phyloP scores from a whole-genome alignment of 2,797 vertebrate genomes.

The Sebastes paucispinis region DNA sequence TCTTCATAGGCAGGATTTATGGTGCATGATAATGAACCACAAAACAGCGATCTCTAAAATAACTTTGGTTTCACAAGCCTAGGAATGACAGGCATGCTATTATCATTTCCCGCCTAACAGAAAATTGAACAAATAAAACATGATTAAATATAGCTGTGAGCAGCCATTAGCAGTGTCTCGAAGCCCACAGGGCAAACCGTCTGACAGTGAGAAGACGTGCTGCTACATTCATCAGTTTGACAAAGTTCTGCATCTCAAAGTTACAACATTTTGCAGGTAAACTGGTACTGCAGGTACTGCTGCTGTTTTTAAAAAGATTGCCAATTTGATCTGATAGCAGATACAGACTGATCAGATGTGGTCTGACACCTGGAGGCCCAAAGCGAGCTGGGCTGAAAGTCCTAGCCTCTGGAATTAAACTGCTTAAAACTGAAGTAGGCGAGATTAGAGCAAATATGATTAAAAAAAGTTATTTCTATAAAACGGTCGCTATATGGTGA shows the following conservation, averaged over 20 bases:
- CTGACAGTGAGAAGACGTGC: background rate
- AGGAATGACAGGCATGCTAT: slow-evolving; percentile 6
- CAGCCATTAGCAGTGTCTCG: slow-evolving; percentile 12
- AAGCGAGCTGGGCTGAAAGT: background rate
- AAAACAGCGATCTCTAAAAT: background rate
- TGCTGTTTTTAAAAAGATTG: background rate
- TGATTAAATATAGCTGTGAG: background rate
- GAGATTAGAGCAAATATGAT: no score
- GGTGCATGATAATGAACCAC: background rate
- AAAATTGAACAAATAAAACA: slow-evolving; percentile 11
- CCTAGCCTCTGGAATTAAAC: no score
- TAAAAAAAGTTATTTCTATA: no score
- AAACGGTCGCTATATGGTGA: fast-evolving
- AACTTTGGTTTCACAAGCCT: background rate
- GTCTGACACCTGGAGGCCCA: background rate
- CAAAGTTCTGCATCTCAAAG: background rate
- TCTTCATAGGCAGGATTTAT: slow-evolving; percentile 3
- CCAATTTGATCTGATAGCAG: slow-evolving; percentile 10
- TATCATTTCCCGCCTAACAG: background rate
- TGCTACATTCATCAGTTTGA: background rate
- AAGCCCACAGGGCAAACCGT: slow-evolving; percentile 8
- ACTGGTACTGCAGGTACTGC: background rate
- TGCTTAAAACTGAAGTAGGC: fast-evolving
- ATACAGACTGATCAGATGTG: background rate
- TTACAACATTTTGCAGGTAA: background rate